Evolutionary conservation across 2,888 invertebrate species (phyloP), one percentile per base, ranked within the genome.

Genomic region (Eupelmus urozonus): DNA sequence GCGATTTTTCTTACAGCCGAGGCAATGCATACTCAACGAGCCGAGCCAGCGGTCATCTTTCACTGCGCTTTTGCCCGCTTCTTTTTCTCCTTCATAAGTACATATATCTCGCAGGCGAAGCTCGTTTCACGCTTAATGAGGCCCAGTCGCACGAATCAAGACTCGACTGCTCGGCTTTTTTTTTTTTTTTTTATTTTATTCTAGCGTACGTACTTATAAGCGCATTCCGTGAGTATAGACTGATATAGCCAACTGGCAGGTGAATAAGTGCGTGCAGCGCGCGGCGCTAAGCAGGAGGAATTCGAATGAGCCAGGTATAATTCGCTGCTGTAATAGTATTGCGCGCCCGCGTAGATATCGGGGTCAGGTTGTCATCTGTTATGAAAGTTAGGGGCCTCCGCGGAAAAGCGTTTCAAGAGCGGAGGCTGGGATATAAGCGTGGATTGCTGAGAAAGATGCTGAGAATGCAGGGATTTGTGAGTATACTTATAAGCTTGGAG

Each of bases 331-430:
- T 74, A 66, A 66, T 34, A 66, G 9, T 42, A 16, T 51, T 55
- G 73, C 57, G 18, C 25, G 11, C 53, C 25, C 55, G 40, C 3
- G 9, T 5, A 9, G 3, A 34, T 63, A 76, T 63, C 70, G 76
- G 13, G 76, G 70, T 70, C 76, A 63, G 63, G 11, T 53, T 70
- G 63, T 76, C 70, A 63, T 76, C 62, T 67, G 27, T 75, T 75
- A 69, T 51, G 66, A 67, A 74, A 74, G 73, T 66, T 49, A 5
- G 29, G 16, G 40, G 34, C 70, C 67, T 23, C 16, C 49, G 42
- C 74, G 66, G 53, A 55, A 67, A 74, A 69, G 51, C 42, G 42
- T 53, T 42, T 60, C 57, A 34, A 29, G 74, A 29, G 29, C 66
- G 65, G 53, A 23, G 57, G 16, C 25, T 55, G 25, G 25, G 25